These are phyloP conservation scores for Halcyon senegalensis DNA, from an alignment of 2,113 vertebrate genomes.

Conservation along the genomic window DNA sequence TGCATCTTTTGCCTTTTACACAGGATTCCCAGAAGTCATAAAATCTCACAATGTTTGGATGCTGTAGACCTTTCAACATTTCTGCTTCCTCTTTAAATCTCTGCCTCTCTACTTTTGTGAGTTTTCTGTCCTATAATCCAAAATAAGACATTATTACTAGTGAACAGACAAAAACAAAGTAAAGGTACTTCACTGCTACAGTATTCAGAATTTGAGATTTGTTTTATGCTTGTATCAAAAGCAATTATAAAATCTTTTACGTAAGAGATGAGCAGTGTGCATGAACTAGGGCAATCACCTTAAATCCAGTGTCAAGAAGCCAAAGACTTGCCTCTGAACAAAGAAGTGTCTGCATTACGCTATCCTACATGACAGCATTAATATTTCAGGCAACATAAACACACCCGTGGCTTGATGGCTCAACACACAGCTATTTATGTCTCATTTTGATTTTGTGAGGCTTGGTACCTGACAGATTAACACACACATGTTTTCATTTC, in stretches of 20 bases:
- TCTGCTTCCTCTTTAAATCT: conserved; percentile 98
- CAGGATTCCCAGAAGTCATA: conserved; percentile 98
- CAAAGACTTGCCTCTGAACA: background rate
- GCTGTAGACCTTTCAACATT: conserved; percentile 97
- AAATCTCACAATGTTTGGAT: conserved; percentile 97
- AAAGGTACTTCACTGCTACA: background rate
- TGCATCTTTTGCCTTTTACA: conserved; percentile 92
- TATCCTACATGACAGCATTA: background rate
- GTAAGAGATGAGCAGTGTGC: background rate
- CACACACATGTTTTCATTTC: background rate
- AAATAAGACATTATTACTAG: background rate
- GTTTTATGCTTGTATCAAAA: background rate
- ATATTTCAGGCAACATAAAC: background rate
- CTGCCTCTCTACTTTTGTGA: conserved; percentile 93
- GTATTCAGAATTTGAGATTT: background rate
- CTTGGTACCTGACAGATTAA: background rate
- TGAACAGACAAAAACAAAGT: background rate
- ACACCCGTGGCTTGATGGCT: background rate
- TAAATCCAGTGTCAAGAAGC: background rate
- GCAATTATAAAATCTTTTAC: conserved; percentile 31
- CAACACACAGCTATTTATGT: background rate
- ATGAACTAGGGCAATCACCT: background rate
- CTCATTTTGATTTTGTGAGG: background rate
- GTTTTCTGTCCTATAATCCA: conserved; percentile 87
- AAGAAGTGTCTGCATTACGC: background rate